Percentiles rank a stretch among this genome's conserved stretches.
Evolutionary conservation across 2,888 invertebrate species (phyloP).

Genomic region (Lithosia quadra): DNA sequence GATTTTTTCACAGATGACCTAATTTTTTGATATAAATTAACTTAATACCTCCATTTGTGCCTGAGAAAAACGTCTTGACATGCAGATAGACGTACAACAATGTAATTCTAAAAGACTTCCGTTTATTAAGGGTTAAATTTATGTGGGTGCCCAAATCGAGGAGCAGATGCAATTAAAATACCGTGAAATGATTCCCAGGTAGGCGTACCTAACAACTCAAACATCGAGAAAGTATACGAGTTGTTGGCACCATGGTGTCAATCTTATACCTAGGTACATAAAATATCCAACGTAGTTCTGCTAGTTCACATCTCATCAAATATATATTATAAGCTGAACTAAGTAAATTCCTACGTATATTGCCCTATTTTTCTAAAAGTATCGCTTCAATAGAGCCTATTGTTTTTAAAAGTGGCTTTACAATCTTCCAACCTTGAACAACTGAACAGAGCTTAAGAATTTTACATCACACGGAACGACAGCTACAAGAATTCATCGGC

Average conservation of each 20-base stretch:
- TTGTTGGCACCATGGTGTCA: no score
- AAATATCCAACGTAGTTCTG: no score
- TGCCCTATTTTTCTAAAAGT: conserved; percentile 62
- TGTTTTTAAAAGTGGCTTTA: conserved; percentile 66
- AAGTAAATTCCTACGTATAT: conserved; percentile 24
- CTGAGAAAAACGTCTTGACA: neutral
- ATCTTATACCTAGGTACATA: no score
- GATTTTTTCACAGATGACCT: no score
- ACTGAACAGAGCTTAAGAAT: conserved; percentile 48
- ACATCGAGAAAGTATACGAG: no score
- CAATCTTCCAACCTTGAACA: conserved; percentile 57
- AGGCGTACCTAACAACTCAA: no score
- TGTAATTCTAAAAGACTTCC: neutral
- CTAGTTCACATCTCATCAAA: neutral
- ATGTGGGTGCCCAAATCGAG: no score
- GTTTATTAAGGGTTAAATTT: no score
- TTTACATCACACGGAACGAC: conserved; percentile 11
- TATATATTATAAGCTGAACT: neutral
- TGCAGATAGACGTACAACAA: neutral
- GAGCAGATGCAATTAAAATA: no score
- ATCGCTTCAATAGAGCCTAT: conserved; percentile 64
- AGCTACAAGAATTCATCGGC: neutral
- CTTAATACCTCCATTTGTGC: neutral
- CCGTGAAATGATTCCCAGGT: no score
- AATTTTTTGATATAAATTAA: no score